Evolutionary conservation across 1,140 invertebrate genomes (phyloP).

Genomic region (Drosophila simulans): DNA sequence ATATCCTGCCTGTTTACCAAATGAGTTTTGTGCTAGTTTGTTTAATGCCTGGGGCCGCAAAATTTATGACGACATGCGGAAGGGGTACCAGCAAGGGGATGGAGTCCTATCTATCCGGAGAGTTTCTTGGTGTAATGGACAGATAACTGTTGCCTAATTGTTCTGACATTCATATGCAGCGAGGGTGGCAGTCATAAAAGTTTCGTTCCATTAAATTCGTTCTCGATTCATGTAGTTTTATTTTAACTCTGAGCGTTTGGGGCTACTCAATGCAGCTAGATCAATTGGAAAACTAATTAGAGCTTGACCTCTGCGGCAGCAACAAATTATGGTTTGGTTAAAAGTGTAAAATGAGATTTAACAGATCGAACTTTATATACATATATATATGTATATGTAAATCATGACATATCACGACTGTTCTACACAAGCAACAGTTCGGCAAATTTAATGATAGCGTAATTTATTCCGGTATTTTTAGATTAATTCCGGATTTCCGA

Average conservation of each 20-base stretch:
- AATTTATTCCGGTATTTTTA: background rate
- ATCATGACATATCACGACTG: too few relatives aligned
- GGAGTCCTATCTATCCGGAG: constrained; percentile 37
- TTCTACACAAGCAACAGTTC: too few relatives aligned
- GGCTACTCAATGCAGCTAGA: background rate
- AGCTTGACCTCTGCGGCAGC: background rate
- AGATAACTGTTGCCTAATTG: constrained; percentile 79
- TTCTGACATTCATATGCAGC: constrained; percentile 52
- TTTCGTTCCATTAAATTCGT: constrained; percentile 23
- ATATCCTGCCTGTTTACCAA: constrained; percentile 75
- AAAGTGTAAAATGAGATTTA: background rate
- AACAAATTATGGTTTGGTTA: background rate
- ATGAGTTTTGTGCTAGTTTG: constrained; percentile 79
- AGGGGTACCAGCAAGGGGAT: background rate
- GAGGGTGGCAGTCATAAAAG: constrained; percentile 6
- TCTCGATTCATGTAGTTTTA: constrained; percentile 4
- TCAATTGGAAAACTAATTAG: background rate
- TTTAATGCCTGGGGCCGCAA: constrained; percentile 58
- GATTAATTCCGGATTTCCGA: background rate
- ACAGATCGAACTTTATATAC: too few relatives aligned
- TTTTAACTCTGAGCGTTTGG: constrained; percentile 1
- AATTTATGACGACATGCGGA: constrained; percentile 43
- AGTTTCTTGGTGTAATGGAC: constrained; percentile 69
- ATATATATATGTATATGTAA: too few relatives aligned
- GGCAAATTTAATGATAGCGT: background rate